Conservation (phyloP, 2,797 vertebrate species). For the Anguilla megastoma region DNA sequence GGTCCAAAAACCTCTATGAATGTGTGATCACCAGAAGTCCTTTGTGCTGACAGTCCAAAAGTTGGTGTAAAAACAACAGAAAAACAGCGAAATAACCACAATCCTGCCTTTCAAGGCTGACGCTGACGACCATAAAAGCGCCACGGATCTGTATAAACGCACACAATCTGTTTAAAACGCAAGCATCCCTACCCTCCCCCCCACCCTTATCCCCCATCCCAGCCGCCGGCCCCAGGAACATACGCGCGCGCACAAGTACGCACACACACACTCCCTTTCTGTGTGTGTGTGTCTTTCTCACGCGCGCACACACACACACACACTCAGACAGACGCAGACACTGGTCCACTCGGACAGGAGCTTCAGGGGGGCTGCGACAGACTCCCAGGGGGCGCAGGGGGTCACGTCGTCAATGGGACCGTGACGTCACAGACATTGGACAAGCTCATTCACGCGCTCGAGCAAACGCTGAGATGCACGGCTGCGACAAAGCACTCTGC, state of each 20-base stretch:
- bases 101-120: not conserved
- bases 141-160: conserved; percentile 12
- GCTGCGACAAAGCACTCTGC: not conserved
- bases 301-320: not conserved
- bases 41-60: not conserved
- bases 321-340: not conserved
- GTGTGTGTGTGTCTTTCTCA: not conserved
- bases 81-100: not conserved
- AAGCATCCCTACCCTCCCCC: not conserved
- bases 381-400: conserved; percentile 6
- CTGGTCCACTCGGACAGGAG: not conserved
- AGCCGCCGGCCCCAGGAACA: not conserved
- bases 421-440: conserved; percentile 12
- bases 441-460: not conserved
- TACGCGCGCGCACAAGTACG: not conserved
- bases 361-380: not conserved
- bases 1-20: not conserved
- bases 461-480: not conserved
- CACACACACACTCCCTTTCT: not conserved
- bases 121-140: not conserved
- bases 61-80: not conserved
- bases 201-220: not conserved
- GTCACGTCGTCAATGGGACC: not conserved
- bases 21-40: not conserved
- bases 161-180: conserved; percentile 10